phyloP scores from a whole-genome alignment of 1,140 invertebrate species.

The Rhynchophorus ferrugineus region DNA sequence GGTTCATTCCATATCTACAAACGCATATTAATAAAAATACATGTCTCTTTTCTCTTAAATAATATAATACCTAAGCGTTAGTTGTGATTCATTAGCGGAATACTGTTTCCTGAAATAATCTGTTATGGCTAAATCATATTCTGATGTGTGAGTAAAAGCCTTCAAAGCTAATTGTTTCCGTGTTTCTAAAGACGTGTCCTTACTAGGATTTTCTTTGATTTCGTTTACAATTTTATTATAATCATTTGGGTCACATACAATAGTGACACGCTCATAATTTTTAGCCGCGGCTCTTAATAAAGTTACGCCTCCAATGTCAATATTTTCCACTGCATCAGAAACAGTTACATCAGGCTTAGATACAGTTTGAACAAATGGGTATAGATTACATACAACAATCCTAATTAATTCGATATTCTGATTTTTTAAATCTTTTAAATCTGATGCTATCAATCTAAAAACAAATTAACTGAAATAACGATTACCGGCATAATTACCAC shows the following conservation, averaged over 20 bases:
- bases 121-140: constrained; percentile 90
- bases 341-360: constrained; percentile 73
- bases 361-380: constrained; percentile 90
- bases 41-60: neutral
- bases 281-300: constrained; percentile 92
- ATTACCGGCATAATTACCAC: neutral
- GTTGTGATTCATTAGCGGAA: constrained; percentile 65
- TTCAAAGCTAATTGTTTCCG: constrained; percentile 80
- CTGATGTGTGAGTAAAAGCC: constrained; percentile 92
- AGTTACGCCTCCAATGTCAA: constrained; percentile 93
- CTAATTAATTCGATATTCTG: constrained; percentile 68
- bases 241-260: constrained; percentile 89
- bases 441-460: constrained; percentile 60
- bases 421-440: constrained; percentile 71
- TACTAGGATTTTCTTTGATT: constrained; percentile 47
- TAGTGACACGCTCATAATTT: constrained; percentile 92
- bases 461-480: constrained; percentile 3
- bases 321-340: constrained; percentile 92
- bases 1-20: constrained; percentile 91
- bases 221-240: constrained; percentile 72
- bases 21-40: neutral
- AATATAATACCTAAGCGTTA: constrained; percentile 55
- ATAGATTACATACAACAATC: constrained; percentile 93
- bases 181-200: constrained; percentile 63
- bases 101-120: constrained; percentile 94